Evolutionary conservation across 2,888 invertebrate species (phyloP).

Genomic region (Deladenus siricidicola): DNA sequence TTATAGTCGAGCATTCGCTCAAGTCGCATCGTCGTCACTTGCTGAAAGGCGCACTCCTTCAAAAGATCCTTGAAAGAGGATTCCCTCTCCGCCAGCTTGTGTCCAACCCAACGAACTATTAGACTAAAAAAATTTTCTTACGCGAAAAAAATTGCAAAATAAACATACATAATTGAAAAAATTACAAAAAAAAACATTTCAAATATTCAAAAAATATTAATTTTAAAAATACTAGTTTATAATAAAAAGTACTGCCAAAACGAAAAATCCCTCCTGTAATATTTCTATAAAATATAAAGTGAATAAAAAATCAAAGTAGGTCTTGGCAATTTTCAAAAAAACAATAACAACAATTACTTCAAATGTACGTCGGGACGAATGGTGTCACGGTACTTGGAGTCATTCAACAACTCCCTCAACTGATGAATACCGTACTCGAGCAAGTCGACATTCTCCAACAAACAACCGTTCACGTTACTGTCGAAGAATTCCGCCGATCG

Average conservation of each 20-base stretch:
- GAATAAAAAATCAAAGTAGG: no score
- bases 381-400: slow-evolving; percentile 55
- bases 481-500: slow-evolving; percentile 53
- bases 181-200: no score
- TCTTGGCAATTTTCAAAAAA: no score
- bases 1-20: slow-evolving; percentile 61
- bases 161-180: no score
- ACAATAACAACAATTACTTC: slow-evolving; percentile 28
- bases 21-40: slow-evolving; percentile 45
- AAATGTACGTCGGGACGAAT: slow-evolving; percentile 53
- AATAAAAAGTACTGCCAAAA: no score
- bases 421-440: slow-evolving; percentile 57
- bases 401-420: slow-evolving; percentile 60
- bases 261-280: no score
- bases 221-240: background rate
- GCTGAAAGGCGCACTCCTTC: slow-evolving; percentile 22
- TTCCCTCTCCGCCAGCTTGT: slow-evolving; percentile 58
- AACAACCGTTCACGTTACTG: slow-evolving; percentile 47
- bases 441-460: slow-evolving; percentile 61
- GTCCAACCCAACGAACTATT: slow-evolving; percentile 60
- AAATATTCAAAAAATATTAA: background rate
- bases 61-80: slow-evolving; percentile 60
- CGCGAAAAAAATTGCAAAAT: background rate
- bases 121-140: slow-evolving; percentile 45
- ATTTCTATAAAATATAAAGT: no score